Evolutionary conservation across 1,140 invertebrate species (phyloP).

Genomic region (Drosophila triauraria): DNA sequence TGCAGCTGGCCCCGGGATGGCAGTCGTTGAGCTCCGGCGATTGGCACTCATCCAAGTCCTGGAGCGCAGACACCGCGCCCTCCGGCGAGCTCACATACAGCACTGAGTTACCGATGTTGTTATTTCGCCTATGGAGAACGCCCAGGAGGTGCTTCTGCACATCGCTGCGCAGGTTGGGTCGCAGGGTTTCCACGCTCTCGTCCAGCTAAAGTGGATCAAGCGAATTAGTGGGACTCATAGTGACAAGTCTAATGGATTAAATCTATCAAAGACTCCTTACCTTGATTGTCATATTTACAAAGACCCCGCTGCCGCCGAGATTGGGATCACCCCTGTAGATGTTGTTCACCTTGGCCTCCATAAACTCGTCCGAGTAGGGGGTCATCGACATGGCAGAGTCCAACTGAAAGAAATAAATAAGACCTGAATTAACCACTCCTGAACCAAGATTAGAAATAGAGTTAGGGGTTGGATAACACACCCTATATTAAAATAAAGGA

Average conservation of each 20-base stretch:
- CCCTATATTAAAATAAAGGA: too few species aligned
- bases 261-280: constrained; percentile 71
- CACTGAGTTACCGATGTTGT: constrained; percentile 94
- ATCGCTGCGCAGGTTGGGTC: constrained; percentile 89
- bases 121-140: constrained; percentile 92
- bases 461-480: too few species aligned
- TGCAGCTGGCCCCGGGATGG: constrained; percentile 92
- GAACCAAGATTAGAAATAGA: too few species aligned
- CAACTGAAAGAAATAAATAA: constrained; percentile 86
- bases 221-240: not conserved
- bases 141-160: constrained; percentile 94
- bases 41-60: constrained; percentile 96
- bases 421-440: too few species aligned
- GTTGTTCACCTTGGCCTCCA: constrained; percentile 92
- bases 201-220: constrained; percentile 79
- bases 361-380: constrained; percentile 93
- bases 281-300: constrained; percentile 93
- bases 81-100: constrained; percentile 92
- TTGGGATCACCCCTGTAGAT: constrained; percentile 91
- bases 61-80: constrained; percentile 90
- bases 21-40: constrained; percentile 96
- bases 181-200: constrained; percentile 89
- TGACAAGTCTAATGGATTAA: too few species aligned
- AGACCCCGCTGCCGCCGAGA: constrained; percentile 89
- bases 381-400: constrained; percentile 96